Evolutionary conservation across 2,888 invertebrate species (phyloP).

Genomic region (Adela reaumurella): DNA sequence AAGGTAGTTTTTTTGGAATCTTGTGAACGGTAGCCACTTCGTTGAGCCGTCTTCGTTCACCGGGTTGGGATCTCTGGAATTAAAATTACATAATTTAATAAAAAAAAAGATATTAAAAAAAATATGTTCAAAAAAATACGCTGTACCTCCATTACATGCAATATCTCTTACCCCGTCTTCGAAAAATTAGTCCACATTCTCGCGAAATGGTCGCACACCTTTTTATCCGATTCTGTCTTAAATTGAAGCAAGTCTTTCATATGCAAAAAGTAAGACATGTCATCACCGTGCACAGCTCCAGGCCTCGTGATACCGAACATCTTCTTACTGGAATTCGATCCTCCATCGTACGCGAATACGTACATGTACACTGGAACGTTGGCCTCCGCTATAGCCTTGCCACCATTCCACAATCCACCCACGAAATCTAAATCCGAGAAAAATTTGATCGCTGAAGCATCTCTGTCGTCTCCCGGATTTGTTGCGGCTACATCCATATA

Average conservation of each 20-base stretch:
- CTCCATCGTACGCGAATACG: conserved; percentile 24
- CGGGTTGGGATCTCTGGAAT: conserved; percentile 13
- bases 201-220: conserved; percentile 17
- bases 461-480: conserved; percentile 6
- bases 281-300: conserved; percentile 3
- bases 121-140: no score
- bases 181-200: conserved; percentile 31
- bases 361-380: conserved; percentile 21
- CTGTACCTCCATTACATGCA: no score
- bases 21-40: conserved; percentile 6
- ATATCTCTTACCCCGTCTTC: conserved; percentile 24
- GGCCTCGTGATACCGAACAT: background rate
- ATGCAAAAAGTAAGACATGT: conserved; percentile 13
- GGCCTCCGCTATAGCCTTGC: conserved; percentile 15
- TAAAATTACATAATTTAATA: no score
- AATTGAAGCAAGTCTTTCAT: conserved; percentile 4
- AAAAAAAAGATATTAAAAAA: no score
- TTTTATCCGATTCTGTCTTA: conserved; percentile 8
- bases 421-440: conserved; percentile 24
- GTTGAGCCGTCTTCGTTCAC: background rate
- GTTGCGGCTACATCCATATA: conserved; percentile 17
- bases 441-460: conserved; percentile 21
- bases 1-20: conserved; percentile 13
- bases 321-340: background rate
- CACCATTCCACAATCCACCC: conserved; percentile 21